Conservation (phyloP, 37 sponge, comb jelly and placozoan genomes). For the Crambe crambe region DNA sequence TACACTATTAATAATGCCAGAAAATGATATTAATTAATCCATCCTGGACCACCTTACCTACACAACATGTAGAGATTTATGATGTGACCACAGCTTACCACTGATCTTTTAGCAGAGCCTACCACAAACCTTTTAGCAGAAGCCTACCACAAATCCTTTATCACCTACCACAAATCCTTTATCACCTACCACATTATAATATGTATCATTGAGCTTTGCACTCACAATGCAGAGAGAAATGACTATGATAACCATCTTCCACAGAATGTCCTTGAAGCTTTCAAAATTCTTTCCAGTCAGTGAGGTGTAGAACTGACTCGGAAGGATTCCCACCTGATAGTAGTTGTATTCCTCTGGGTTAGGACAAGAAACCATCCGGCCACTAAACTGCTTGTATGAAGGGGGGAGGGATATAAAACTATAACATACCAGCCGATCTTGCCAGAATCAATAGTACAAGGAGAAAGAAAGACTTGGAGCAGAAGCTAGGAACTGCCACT, state of each 20-base stretch:
- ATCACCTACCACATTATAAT: no score
- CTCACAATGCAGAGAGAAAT: constrained; percentile 75
- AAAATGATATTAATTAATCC: no score
- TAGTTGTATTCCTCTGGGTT: constrained; percentile 75
- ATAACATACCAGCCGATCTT: constrained; percentile 52
- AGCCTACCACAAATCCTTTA: no score
- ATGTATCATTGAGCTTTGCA: no score
- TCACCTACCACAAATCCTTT: no score
- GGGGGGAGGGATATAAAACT: not conserved
- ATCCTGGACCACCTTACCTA: no score
- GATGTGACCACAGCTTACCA: no score
- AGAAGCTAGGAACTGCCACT: constrained; percentile 57
- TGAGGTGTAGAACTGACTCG: constrained; percentile 78
- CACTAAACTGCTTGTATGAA: not conserved
- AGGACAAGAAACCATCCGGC: not conserved
- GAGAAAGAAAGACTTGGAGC: constrained; percentile 49
- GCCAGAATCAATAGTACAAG: constrained; percentile 48
- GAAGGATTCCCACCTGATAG: constrained; percentile 81
- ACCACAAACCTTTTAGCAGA: no score
- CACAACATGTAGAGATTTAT: no score
- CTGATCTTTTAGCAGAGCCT: no score
- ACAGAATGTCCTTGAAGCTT: constrained; percentile 64
- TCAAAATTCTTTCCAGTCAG: constrained; percentile 48
- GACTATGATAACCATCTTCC: constrained; percentile 57
- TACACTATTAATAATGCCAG: constrained; percentile 62